A percentile compares a stretch with the other conserved stretches of the same genome.
These are phyloP conservation scores for Rhagophthalmus giganteus DNA, from an alignment of 2,888 invertebrate genomes.

Conservation along the genomic window DNA sequence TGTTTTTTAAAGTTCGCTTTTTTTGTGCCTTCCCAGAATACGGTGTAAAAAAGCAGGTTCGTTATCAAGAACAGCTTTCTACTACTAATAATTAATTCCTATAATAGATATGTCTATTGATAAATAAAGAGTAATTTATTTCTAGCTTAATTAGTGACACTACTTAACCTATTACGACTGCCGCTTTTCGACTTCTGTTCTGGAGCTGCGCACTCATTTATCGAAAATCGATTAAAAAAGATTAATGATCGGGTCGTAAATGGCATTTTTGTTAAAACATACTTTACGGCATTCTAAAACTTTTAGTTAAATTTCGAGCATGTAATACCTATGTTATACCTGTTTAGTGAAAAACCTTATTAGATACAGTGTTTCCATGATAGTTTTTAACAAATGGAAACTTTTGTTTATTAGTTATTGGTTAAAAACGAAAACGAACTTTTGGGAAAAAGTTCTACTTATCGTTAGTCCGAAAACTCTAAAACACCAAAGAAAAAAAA, in stretches of 20 bases:
- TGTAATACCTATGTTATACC: no score
- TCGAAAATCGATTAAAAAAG: slow-evolving; percentile 7
- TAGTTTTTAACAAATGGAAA: no score
- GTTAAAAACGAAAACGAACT: no score
- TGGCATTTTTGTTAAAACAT: neutral
- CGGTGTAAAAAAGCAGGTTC: slow-evolving; percentile 3
- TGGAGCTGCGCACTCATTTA: slow-evolving; percentile 10
- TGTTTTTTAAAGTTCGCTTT: slow-evolving; percentile 10
- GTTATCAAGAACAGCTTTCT: slow-evolving; percentile 10
- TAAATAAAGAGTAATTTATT: slow-evolving; percentile 23
- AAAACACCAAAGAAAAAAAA: no score
- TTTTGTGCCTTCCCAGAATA: neutral
- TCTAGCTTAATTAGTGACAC: slow-evolving; percentile 15
- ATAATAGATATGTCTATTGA: slow-evolving; percentile 20
- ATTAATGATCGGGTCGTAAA: slow-evolving; percentile 6
- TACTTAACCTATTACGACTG: slow-evolving; percentile 16
- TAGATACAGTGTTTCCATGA: neutral
- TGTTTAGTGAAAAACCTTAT: neutral
- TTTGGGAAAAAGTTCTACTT: no score
- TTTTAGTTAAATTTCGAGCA: slow-evolving; percentile 7
- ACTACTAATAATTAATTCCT: slow-evolving; percentile 19
- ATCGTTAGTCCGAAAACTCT: no score
- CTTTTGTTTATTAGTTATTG: no score
- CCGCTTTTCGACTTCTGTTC: slow-evolving; percentile 20
- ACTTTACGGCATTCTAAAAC: slow-evolving; percentile 2